Evolutionary conservation across 2,888 invertebrate genomes (phyloP).

Genomic region (Sminthurinus aureus): DNA sequence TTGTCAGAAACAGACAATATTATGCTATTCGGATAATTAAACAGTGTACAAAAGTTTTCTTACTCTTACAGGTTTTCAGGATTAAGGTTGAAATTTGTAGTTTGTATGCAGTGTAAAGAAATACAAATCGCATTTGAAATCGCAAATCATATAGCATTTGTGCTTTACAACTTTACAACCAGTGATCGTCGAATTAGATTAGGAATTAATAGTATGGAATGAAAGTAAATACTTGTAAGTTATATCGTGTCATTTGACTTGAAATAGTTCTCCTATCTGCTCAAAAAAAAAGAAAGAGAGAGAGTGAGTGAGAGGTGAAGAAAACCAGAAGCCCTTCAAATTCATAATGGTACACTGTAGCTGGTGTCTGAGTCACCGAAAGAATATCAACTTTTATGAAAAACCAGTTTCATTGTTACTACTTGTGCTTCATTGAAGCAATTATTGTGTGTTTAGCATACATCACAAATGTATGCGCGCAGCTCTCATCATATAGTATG

Average conservation of each 20-base stretch:
- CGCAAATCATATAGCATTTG: not conserved
- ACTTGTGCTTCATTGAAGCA: no score
- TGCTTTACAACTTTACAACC: not conserved
- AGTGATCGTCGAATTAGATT: not conserved
- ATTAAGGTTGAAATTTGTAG: no score
- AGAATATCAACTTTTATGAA: constrained; percentile 36
- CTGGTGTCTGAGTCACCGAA: constrained; percentile 15
- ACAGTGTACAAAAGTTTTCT: not conserved
- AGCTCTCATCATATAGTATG: not conserved
- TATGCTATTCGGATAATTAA: not conserved
- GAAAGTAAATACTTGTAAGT: not conserved
- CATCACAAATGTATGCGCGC: not conserved
- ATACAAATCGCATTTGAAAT: no score
- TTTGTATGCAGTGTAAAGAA: not conserved
- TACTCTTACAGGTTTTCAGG: not conserved
- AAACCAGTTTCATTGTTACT: constrained; percentile 24
- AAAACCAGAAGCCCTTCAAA: not conserved
- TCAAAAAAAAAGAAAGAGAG: not conserved
- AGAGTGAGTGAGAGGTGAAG: not conserved
- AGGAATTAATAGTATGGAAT: not conserved
- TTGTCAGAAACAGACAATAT: not conserved
- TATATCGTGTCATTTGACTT: not conserved
- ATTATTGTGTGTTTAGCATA: no score
- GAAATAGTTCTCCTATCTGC: not conserved
- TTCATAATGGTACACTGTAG: not conserved